A percentile compares a stretch with the other conserved stretches of the same genome.
These are phyloP conservation scores for Carcina quercana DNA, from an alignment of 2,888 invertebrate genomes.

Conservation along the genomic window DNA sequence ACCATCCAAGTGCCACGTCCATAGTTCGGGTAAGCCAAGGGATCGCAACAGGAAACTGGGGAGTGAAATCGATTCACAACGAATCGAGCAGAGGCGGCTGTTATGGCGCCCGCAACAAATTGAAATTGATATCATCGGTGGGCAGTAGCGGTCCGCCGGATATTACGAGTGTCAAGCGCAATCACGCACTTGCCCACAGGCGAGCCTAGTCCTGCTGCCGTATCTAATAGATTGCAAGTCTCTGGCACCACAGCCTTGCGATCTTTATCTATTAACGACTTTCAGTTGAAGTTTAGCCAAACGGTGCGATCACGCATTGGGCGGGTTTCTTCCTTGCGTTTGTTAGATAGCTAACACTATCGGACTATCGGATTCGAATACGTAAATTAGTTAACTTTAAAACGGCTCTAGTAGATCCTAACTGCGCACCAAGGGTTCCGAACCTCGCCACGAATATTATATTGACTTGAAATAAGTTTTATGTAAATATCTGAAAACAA, in stretches of 20 bases:
- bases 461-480: no score
- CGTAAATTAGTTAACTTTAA: no score
- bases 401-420: no score
- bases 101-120: constrained; percentile 68
- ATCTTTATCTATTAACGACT: constrained; percentile 16
- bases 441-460: no score
- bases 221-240: constrained; percentile 39
- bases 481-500: no score
- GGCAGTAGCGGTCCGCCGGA: constrained; percentile 58
- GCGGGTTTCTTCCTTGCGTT: no score
- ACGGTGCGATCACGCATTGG: constrained; percentile 1
- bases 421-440: no score
- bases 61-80: constrained; percentile 65
- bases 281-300: constrained; percentile 15
- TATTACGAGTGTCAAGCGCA: constrained; percentile 70
- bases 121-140: constrained; percentile 72
- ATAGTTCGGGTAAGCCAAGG: no score
- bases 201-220: constrained; percentile 22
- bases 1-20: no score
- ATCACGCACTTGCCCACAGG: constrained; percentile 56
- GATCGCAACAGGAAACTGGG: constrained; percentile 68
- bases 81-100: constrained; percentile 59
- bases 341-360: no score
- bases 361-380: no score
- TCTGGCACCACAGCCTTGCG: constrained; percentile 15